A percentile compares a stretch with the other conserved stretches of the same genome.
Conservation (phyloP, 2,888 invertebrate species). For the Chrysodeixis includens region DNA sequence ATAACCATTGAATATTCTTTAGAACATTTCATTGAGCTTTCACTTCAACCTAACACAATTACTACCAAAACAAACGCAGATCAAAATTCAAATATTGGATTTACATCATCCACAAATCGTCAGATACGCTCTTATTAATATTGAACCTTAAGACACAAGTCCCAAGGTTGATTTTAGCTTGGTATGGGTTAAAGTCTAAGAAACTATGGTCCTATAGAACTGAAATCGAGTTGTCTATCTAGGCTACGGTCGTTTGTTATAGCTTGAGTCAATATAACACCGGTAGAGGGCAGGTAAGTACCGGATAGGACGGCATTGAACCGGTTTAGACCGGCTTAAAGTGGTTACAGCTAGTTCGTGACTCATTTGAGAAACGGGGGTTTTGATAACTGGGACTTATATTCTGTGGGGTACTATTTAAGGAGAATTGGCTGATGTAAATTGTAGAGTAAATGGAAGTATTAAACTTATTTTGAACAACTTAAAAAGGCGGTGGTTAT, state of each 20-base stretch:
- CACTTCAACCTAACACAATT: constrained; percentile 55
- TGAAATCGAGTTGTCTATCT: constrained; percentile 55
- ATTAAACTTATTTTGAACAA: too few relatives aligned
- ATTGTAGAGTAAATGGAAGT: too few relatives aligned
- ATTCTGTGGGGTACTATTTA: background rate
- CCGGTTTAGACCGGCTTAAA: constrained; percentile 47
- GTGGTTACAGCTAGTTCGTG: constrained; percentile 41
- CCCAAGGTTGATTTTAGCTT: constrained; percentile 24
- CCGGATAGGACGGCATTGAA: constrained; percentile 39
- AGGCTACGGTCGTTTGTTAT: constrained; percentile 51
- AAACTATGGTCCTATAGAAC: constrained; percentile 33
- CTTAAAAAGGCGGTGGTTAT: too few relatives aligned
- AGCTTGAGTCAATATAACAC: constrained; percentile 37
- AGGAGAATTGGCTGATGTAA: background rate
- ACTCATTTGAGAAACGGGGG: constrained; percentile 39
- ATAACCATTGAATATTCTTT: constrained; percentile 22
- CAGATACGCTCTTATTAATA: constrained; percentile 14
- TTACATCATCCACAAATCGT: constrained; percentile 38
- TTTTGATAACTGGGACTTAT: constrained; percentile 17
- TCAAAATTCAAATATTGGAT: constrained; percentile 63
- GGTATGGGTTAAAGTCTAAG: constrained; percentile 6
- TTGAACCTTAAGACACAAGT: background rate
- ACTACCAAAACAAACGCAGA: constrained; percentile 57
- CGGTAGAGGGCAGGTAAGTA: constrained; percentile 45
- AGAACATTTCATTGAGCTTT: constrained; percentile 39